Base-by-base conservation (phyloP, 2,888 invertebrate species). In the Salticus scenicus region DNA sequence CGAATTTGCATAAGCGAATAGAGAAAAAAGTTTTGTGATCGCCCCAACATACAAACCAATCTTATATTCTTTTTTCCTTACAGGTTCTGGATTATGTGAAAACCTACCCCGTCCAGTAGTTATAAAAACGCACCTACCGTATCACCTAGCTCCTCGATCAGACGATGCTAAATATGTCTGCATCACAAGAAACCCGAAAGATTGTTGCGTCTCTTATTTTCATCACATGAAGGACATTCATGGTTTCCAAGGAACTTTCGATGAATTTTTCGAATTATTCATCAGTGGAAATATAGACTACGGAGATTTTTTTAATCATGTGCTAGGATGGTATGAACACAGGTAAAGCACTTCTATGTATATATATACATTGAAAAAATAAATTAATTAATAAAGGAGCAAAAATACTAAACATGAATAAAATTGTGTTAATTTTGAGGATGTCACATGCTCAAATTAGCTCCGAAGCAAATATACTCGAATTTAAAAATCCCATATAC, bases 111-210 rank as follows among this genome's bases (percentile, higher is more conserved):
- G 78, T 1, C 89, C 89, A 0, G 31, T 75, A 0, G 63, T 83
- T 1, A 66, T 89, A 42, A 88, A 88, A 77, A 89, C 89, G 0
- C 91, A 91, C 78, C 88, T 91, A 0, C 90, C 90, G 0, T 87
- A 78, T 67, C 69, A 81, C 30, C 64, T 87, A 28, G 28, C 83
- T 28, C 89, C 89, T 0, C 71, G 84, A 31, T 82, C 85, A 0
- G 69, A 67, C 10, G 51, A 87, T 17, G 84, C 88, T 17, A 88
- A 88, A 41, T 89, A 88, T 71, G 90, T 92, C 66, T 92, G 92
- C 88, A 90, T 92, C 41, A 90, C 91, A n/a, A 90, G 92, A 63
- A 92, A 92, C 86, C 92, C 92, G 0, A 92, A 91, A 88, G 92
- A 92, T 89, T 90, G 90, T 10, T 90, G 90, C 7, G 91, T 92